These are phyloP conservation scores for Mallotus villosus DNA, from an alignment of 2,797 vertebrate species.

Conservation along the genomic window DNA sequence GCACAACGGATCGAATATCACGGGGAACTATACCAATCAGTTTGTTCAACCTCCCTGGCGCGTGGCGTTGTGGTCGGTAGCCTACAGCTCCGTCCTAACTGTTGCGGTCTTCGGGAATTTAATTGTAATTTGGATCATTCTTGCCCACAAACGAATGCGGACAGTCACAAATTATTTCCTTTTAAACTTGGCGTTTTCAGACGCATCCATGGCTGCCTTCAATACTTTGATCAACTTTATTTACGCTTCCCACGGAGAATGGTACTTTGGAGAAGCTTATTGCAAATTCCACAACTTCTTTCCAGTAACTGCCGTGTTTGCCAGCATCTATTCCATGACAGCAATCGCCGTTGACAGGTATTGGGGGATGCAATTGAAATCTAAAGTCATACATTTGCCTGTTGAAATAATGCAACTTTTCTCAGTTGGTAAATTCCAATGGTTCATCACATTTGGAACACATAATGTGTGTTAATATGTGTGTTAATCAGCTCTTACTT, in stretches of 20 bases:
- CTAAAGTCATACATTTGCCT: no score
- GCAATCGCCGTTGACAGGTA: conserved; percentile 97
- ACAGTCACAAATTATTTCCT: conserved; percentile 97
- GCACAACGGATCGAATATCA: conserved; percentile 69
- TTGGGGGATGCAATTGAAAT: no score
- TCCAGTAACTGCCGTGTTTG: conserved; percentile 93
- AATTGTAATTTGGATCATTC: conserved; percentile 96
- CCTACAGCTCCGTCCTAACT: conserved; percentile 87
- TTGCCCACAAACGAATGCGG: conserved; percentile 96
- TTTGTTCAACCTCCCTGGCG: conserved; percentile 94
- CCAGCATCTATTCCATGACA: conserved; percentile 99
- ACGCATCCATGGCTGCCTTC: conserved; percentile 95
- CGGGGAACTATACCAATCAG: conserved; percentile 82
- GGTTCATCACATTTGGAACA: no score
- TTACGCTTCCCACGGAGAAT: conserved; percentile 90
- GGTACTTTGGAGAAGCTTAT: conserved; percentile 95
- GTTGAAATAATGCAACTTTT: no score
- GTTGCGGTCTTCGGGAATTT: conserved; percentile 94
- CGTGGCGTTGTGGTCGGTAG: conserved; percentile 93
- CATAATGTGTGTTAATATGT: no score
- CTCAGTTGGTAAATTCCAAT: no score
- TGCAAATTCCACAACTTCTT: conserved; percentile 99
- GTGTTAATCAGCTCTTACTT: no score
- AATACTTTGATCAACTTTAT: conserved; percentile 95
- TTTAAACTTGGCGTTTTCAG: conserved; percentile 93